These are phyloP conservation scores for crab-eating macaque (Macaca fascicularis) DNA, from an alignment of 2,113 vertebrate species.

Conservation along the genomic window DNA sequence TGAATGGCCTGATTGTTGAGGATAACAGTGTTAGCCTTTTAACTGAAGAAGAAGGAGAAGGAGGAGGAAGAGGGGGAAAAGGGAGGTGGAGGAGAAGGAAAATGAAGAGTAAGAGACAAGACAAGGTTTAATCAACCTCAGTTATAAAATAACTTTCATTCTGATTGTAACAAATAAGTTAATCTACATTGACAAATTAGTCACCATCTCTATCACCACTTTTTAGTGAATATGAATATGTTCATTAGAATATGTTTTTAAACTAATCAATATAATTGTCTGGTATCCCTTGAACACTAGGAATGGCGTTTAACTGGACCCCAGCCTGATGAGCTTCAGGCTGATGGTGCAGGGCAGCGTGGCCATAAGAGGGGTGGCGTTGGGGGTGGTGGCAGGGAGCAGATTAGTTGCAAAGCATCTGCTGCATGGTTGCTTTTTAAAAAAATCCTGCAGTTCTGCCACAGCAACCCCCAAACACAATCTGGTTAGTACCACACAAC, in stretches of 20 bases:
- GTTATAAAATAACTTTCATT: slow-evolving; percentile 50
- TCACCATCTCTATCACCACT: not conserved
- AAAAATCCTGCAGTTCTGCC: not conserved
- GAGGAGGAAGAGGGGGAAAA: not conserved
- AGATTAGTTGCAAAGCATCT: not conserved
- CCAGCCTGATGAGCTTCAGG: not conserved
- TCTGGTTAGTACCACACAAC: not conserved
- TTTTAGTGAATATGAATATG: not conserved
- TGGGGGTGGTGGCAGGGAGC: not conserved
- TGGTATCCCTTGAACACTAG: not conserved
- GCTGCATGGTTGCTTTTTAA: not conserved
- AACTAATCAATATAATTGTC: not conserved
- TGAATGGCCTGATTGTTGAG: slow-evolving; percentile 76
- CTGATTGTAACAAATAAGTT: not conserved
- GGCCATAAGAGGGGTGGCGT: not conserved
- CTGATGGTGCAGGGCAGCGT: not conserved
- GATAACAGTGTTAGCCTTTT: slow-evolving; percentile 64
- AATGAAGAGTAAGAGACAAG: not conserved
- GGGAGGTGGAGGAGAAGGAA: not conserved
- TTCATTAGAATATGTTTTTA: not conserved
- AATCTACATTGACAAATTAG: not conserved
- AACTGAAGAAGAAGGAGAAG: not conserved
- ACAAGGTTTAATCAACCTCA: slow-evolving; percentile 5
- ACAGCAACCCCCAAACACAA: not conserved
- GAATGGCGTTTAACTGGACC: not conserved